Conservation (phyloP, 2,888 invertebrate species). For the Lithophane semibrunnea region DNA sequence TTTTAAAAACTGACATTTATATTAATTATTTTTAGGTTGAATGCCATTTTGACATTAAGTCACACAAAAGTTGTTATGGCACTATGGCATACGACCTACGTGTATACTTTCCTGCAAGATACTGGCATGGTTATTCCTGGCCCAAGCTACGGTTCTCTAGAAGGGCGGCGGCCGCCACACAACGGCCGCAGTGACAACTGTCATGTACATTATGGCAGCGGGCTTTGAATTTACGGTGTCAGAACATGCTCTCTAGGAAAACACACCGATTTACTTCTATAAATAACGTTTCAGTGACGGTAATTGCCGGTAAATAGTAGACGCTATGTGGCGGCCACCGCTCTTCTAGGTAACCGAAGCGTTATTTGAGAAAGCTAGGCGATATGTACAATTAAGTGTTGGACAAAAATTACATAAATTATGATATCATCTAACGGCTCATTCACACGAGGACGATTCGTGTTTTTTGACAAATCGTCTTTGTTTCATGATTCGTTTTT, state of each 20-base stretch:
- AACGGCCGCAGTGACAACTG: neutral
- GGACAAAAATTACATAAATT: neutral
- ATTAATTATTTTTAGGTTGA: neutral
- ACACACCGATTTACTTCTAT: neutral
- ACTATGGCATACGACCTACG: neutral
- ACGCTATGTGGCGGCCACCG: neutral
- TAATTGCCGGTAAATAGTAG: too few species aligned
- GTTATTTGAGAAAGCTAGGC: neutral
- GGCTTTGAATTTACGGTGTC: neutral
- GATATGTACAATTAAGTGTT: neutral
- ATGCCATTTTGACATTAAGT: neutral
- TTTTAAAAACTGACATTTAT: conserved; percentile 29
- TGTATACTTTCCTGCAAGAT: neutral
- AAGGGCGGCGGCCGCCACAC: neutral
- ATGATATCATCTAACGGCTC: neutral
- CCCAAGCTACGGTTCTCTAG: neutral
- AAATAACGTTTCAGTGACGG: neutral
- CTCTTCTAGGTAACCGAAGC: neutral
- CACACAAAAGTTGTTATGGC: neutral
- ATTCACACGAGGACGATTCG: too few species aligned
- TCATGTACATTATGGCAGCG: neutral
- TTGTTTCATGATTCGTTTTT: too few species aligned
- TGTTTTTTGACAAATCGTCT: too few species aligned
- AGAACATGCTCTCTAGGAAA: neutral
- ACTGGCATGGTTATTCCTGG: neutral